phyloP scores from a whole-genome alignment of 2,113 vertebrate genomes.

The Albula goreensis region DNA sequence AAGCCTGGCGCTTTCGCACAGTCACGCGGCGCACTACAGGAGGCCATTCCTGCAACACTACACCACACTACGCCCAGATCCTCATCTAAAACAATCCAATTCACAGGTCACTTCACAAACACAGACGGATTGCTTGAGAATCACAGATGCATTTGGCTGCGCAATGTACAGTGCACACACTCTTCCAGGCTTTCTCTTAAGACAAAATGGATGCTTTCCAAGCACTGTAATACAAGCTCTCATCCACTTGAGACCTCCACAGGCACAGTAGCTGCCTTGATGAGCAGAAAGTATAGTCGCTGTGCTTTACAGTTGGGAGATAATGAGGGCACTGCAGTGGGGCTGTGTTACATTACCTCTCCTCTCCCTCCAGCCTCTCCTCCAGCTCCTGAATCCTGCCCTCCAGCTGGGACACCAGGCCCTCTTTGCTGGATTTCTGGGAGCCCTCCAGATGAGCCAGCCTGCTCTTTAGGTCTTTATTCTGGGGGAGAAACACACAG shows the following conservation, averaged over 20 bases:
- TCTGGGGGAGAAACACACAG: slow-evolving; percentile 62
- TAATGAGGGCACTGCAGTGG: not conserved
- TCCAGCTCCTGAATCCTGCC: slow-evolving; percentile 86
- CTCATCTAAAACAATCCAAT: not conserved
- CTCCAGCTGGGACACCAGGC: slow-evolving; percentile 87
- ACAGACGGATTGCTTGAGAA: not conserved
- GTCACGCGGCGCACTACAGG: not conserved
- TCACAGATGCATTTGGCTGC: not conserved
- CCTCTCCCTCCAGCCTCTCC: slow-evolving; percentile 85
- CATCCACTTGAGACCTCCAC: not conserved
- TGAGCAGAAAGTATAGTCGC: not conserved
- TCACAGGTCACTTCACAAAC: not conserved
- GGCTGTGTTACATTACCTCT: slow-evolving; percentile 70
- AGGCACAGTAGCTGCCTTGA: not conserved
- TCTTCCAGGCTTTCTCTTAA: not conserved
- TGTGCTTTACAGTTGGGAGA: not conserved
- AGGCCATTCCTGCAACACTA: not conserved
- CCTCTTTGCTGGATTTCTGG: slow-evolving; percentile 89
- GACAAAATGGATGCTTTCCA: not conserved
- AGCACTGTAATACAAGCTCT: not conserved
- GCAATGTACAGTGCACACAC: not conserved
- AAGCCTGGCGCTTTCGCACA: not conserved
- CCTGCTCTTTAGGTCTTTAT: slow-evolving; percentile 90
- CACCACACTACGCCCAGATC: not conserved
- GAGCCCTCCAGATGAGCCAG: slow-evolving; percentile 86